Base-by-base conservation (phyloP, 2,888 invertebrate species). In the Hedya salicella region DNA sequence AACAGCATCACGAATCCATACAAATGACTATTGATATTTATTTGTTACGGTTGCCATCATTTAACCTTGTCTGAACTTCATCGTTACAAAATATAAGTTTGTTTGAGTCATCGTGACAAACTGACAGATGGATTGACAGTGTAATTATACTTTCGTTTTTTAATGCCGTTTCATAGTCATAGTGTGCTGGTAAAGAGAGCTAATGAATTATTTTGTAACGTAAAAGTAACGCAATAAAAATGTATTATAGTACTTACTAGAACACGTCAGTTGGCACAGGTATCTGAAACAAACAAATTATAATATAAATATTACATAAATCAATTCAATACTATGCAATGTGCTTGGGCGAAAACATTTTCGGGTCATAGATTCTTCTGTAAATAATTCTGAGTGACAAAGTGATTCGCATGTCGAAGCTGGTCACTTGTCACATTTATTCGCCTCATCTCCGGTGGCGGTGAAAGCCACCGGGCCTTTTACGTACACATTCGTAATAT, bases 381-480 rank as follows among this genome's bases (percentile, higher is more conserved):
- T 36, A 0, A 0, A 11, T 8, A 1, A 36, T 11, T 11, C 11
- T 36, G 36, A 11, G 36, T 36, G 36, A 36, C 36, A 36, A 36
- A 36, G 9, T 9, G 11, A 48, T 21, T 48, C 6, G 46, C 16
- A 17, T 19, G 53, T 56, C 54, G 53, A 54, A 61, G 49, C 60
- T 65, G 36, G 46, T 59, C 52, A 53, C 39, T 60, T 59, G 59
- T 65, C 59, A 53, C 46, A 59, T 59, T 57, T 44, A 60, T 53
- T 60, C 65, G 53, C 69, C 69, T 39, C 69, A 68, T 69, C 70
- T 64, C 62, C 46, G 14, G 25, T 46, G 62, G 49, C 50, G 67
- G 72, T 54, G 72, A 72, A 72, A 72, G 72, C 70, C 48, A 59
- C 4, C 70, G 46, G 14, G 68, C 69, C 72, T 69, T 69, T 56